These are phyloP conservation scores for Pangasius djambal DNA, from an alignment of 2,797 vertebrate genomes.

Conservation along the genomic window DNA sequence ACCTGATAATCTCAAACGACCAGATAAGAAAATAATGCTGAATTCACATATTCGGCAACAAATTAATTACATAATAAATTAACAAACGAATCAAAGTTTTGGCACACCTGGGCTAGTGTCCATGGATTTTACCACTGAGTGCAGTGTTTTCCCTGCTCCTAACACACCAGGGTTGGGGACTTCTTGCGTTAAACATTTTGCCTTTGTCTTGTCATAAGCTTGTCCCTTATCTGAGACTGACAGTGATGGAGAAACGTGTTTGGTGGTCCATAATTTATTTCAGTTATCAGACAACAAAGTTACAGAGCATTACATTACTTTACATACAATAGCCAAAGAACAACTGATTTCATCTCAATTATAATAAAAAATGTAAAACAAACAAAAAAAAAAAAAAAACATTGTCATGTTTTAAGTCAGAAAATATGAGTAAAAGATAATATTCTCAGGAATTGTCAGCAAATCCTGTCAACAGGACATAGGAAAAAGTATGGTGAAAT, in stretches of 20 bases:
- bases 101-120: not conserved
- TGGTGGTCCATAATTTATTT: conserved; percentile 34
- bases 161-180: not conserved
- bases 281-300: not conserved
- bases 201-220: not conserved
- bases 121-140: not conserved
- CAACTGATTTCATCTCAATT: not conserved
- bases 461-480: conserved; percentile 48
- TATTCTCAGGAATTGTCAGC: conserved; percentile 75
- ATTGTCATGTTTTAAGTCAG: not conserved
- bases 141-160: not conserved
- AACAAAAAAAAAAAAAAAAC: not conserved
- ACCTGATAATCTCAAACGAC: not conserved
- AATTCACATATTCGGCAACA: not conserved
- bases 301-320: conserved; percentile 35
- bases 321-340: not conserved
- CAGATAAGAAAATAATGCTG: too few species aligned
- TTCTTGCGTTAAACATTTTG: not conserved
- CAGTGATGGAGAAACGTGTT: not conserved
- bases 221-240: not conserved
- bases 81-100: not conserved
- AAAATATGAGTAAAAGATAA: conserved; percentile 57
- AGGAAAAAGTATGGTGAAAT: not conserved
- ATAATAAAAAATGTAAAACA: not conserved
- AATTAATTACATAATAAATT: not conserved